These are phyloP conservation scores for Protobothrops mucrosquamatus DNA, from an alignment of 2,113 vertebrate genomes.

Conservation along the genomic window DNA sequence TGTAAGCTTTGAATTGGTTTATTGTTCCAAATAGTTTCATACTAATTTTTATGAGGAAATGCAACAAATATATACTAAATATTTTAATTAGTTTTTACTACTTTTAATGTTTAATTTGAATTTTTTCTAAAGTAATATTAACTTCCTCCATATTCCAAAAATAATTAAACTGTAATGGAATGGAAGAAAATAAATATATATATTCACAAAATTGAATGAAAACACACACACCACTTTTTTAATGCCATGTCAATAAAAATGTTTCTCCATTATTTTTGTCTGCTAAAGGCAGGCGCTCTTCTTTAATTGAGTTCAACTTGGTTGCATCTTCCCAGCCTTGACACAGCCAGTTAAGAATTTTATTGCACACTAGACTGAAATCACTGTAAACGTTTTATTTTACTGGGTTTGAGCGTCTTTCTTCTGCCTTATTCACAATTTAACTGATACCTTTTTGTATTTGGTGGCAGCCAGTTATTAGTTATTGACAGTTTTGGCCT, in stretches of 20 bases:
- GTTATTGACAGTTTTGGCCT: background rate
- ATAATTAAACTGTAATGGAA: constrained; percentile 24
- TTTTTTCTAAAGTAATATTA: background rate
- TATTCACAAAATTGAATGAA: too few relatives aligned
- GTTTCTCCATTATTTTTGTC: background rate
- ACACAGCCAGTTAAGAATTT: background rate
- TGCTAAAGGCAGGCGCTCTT: background rate
- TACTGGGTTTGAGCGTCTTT: background rate
- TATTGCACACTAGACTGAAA: background rate
- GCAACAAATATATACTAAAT: background rate
- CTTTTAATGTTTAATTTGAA: constrained; percentile 4
- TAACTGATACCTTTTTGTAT: background rate
- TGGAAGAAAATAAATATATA: too few relatives aligned
- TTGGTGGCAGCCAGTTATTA: background rate
- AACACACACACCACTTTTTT: too few relatives aligned
- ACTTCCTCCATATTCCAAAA: constrained; percentile 10
- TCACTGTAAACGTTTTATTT: background rate
- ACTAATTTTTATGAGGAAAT: background rate
- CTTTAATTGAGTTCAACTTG: background rate
- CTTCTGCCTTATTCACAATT: background rate
- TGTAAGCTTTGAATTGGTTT: background rate
- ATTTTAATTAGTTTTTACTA: background rate
- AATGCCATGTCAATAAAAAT: background rate
- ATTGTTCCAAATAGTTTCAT: background rate
- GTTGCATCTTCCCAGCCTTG: background rate